Conservation (phyloP, 2,113 vertebrate species). For the Oryzias curvinotus region DNA sequence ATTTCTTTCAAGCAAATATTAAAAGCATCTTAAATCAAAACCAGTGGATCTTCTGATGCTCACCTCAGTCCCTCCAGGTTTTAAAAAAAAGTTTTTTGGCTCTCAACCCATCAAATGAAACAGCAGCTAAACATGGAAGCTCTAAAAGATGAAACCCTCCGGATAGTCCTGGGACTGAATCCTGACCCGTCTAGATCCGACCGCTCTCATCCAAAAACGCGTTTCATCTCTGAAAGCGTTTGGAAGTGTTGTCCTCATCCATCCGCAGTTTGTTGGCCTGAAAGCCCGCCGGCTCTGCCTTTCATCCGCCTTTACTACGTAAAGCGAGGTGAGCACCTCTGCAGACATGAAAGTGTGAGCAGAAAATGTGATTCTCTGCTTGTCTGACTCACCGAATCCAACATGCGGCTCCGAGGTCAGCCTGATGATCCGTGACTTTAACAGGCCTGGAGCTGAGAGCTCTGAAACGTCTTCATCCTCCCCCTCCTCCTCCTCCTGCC, state of each 20-base stretch:
- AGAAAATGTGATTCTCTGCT: slow-evolving; percentile 13
- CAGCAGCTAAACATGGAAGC: no score
- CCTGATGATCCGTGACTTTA: slow-evolving; percentile 8
- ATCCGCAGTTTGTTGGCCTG: slow-evolving; percentile 29
- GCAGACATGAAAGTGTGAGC: background rate
- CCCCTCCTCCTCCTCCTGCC: background rate
- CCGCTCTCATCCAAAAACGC: slow-evolving; percentile 17
- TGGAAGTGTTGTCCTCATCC: slow-evolving; percentile 15
- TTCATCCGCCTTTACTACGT: slow-evolving; percentile 23
- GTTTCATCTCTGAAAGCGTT: slow-evolving; percentile 18
- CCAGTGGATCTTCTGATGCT: no score
- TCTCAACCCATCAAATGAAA: no score
- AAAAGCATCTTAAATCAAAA: no score
- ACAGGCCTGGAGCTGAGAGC: slow-evolving; percentile 5
- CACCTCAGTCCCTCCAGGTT: no score
- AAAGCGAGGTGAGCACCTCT: slow-evolving; percentile 13
- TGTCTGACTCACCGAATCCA: slow-evolving; percentile 1
- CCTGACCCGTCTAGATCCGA: no score
- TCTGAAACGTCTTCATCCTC: background rate
- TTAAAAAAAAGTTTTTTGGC: no score
- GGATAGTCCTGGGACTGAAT: no score
- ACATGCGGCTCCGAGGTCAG: slow-evolving; percentile 9
- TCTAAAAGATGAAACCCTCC: no score
- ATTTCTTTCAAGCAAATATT: no score
- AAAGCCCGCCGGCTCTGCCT: slow-evolving; percentile 28